These are phyloP conservation scores for Agonopterix alstromeriana DNA, from an alignment of 2,888 invertebrate species.

Conservation along the genomic window DNA sequence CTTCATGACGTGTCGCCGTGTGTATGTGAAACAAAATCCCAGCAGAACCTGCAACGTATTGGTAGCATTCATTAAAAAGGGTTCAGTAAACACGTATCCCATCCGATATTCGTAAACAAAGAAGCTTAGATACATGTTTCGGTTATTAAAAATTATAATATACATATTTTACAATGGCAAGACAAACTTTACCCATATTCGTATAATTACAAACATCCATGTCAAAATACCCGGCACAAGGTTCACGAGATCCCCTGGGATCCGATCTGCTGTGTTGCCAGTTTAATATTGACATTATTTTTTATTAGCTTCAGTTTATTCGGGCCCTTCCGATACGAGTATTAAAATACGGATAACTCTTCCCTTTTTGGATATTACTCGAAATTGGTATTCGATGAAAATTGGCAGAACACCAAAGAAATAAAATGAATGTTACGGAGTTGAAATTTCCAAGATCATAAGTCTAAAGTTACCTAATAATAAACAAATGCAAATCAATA, in stretches of 20 bases:
- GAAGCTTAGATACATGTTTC: constrained; percentile 4
- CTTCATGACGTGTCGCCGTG: no score
- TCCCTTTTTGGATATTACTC: constrained; percentile 16
- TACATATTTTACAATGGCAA: constrained; percentile 5
- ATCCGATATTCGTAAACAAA: constrained; percentile 6
- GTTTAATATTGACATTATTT: constrained; percentile 50
- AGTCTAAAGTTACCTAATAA: no score
- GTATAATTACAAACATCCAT: constrained; percentile 31
- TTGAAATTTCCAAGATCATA: no score
- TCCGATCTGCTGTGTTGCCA: constrained; percentile 23
- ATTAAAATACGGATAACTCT: constrained; percentile 22
- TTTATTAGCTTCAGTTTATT: constrained; percentile 45
- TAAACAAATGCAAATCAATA: no score
- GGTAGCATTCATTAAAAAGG: constrained; percentile 1
- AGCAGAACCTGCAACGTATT: no score
- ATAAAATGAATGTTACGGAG: no score
- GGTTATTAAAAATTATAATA: constrained; percentile 9
- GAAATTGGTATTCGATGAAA: constrained; percentile 14
- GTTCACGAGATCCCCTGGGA: constrained; percentile 27
- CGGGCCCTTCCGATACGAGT: constrained; percentile 24
- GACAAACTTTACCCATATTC: constrained; percentile 1
- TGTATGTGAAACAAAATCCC: no score
- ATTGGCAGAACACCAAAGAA: no score
- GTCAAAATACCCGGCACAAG: constrained; percentile 17
- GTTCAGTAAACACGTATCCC: constrained; percentile 8